Conservation (phyloP, 2,888 invertebrate species). For the Cryptosula pallasiana region DNA sequence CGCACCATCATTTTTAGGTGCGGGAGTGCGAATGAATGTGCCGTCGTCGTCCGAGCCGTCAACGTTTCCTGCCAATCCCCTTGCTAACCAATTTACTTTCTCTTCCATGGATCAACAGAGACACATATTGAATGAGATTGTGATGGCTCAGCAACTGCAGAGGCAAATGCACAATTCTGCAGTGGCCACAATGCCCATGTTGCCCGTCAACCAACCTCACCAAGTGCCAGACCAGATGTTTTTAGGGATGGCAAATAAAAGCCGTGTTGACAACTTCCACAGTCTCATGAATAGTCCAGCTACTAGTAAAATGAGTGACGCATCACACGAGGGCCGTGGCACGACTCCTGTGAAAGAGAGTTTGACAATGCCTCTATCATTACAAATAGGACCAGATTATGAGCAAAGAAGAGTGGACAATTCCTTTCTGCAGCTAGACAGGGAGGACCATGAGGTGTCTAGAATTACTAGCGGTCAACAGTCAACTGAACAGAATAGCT, state of each 20-base stretch:
- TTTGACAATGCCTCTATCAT: not conserved
- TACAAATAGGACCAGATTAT: not conserved
- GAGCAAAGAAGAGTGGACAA: not conserved
- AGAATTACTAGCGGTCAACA: not conserved
- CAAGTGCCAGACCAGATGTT: not conserved
- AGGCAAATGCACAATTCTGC: not conserved
- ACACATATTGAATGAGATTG: not conserved
- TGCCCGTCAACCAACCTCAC: not conserved
- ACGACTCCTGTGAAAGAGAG: not conserved
- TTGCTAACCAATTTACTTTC: not conserved
- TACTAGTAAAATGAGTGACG: not conserved
- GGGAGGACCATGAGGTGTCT: not conserved
- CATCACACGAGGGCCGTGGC: not conserved
- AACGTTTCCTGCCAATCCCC: not conserved
- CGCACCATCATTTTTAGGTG: not conserved
- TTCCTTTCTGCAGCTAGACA: not conserved
- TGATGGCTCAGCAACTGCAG: not conserved
- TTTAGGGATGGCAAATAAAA: not conserved
- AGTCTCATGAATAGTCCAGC: conserved; percentile 17
- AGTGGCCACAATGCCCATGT: not conserved
- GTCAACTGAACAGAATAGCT: not conserved
- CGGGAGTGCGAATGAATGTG: not conserved
- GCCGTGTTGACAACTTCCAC: not conserved
- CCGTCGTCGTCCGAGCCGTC: conserved; percentile 23
- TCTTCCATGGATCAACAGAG: not conserved